Conservation (phyloP, 1,140 invertebrate genomes). For the Phymastichus coffea region DNA sequence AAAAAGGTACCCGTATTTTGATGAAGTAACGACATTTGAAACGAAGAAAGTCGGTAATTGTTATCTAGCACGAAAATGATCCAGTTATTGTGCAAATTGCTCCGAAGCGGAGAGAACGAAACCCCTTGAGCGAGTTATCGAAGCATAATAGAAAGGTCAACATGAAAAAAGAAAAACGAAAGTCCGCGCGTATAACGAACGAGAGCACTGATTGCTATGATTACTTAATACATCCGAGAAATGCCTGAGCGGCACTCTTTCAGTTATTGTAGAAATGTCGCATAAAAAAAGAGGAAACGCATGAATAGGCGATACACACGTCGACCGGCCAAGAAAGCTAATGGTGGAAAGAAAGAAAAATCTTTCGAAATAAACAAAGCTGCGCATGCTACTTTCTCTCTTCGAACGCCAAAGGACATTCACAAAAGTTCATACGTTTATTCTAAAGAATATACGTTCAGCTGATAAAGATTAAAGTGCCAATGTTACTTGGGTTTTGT, state of each 20-base stretch:
- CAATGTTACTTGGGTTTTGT: background rate
- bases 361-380: conserved; percentile 2
- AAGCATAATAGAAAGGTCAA: background rate
- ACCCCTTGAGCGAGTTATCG: no score
- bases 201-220: background rate
- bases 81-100: no score
- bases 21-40: no score
- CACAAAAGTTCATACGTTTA: no score
- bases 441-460: no score
- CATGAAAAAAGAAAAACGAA: background rate
- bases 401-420: background rate
- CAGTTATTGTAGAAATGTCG: background rate
- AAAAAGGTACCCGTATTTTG: no score
- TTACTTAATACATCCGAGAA: conserved; percentile 2
- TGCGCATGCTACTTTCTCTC: conserved; percentile 19
- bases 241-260: background rate
- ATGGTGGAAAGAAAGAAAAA: background rate
- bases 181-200: background rate
- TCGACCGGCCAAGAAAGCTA: background rate
- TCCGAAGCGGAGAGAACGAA: no score
- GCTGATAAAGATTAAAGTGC: background rate
- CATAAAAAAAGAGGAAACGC: background rate
- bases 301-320: background rate
- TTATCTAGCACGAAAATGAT: no score
- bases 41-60: no score